Conservation (phyloP, 2,113 vertebrate genomes). For the Callipepla squamata region DNA sequence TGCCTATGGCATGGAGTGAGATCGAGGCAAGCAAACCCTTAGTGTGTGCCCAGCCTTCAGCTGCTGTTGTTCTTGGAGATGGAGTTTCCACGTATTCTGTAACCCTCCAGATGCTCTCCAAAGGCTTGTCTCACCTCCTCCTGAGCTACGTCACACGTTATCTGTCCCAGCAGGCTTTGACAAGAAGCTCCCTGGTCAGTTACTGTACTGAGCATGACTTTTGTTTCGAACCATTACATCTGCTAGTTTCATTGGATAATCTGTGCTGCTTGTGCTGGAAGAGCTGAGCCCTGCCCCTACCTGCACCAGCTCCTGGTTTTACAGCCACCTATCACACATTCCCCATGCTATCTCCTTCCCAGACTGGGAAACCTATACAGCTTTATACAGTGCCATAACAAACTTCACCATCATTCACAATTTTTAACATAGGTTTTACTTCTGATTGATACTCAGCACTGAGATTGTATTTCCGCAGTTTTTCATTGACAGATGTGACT, state of each 20-base stretch:
- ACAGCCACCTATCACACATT: neutral
- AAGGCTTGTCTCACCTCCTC: neutral
- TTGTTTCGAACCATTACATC: neutral
- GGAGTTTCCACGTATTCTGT: neutral
- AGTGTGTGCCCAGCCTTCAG: neutral
- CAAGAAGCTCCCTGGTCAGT: neutral
- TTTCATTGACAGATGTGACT: neutral
- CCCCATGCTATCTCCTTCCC: neutral
- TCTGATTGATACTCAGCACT: neutral
- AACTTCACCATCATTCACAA: neutral
- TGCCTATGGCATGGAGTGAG: neutral
- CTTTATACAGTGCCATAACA: neutral
- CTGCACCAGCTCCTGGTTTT: neutral
- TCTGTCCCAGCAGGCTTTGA: neutral
- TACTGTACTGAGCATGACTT: neutral
- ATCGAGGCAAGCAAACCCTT: neutral
- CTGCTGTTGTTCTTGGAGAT: neutral
- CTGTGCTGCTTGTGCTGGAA: neutral
- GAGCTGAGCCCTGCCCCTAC: neutral
- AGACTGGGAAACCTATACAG: neutral
- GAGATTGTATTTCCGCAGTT: neutral
- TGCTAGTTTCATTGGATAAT: neutral
- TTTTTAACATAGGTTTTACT: neutral
- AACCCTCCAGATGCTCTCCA: neutral
- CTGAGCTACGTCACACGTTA: neutral